These are phyloP conservation scores for Cetonia aurata DNA, from an alignment of 2,888 invertebrate species.

Conservation along the genomic window DNA sequence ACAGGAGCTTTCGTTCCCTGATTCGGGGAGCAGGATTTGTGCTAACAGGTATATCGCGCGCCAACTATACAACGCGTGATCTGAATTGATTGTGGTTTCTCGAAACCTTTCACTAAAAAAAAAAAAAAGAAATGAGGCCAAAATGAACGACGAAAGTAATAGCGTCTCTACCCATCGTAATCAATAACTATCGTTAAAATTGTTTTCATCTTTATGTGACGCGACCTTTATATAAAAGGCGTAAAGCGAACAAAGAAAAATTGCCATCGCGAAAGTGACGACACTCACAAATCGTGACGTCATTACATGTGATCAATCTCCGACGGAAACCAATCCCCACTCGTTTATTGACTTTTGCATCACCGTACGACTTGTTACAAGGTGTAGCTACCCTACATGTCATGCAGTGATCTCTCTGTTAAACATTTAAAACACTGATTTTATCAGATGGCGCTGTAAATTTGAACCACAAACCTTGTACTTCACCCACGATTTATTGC, in stretches of 20 bases:
- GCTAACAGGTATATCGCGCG: constrained; percentile 29
- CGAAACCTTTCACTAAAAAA: constrained; percentile 8
- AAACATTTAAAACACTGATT: neutral
- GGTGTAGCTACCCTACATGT: constrained; percentile 2
- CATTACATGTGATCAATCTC: constrained; percentile 51
- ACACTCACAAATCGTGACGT: constrained; percentile 51
- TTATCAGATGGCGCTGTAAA: too few relatives aligned
- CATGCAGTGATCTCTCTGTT: constrained; percentile 2
- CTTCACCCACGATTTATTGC: too few relatives aligned
- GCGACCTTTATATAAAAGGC: constrained; percentile 35
- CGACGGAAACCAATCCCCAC: constrained; percentile 47
- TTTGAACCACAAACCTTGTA: too few relatives aligned
- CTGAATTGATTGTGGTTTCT: constrained; percentile 38
- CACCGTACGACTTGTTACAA: constrained; percentile 29
- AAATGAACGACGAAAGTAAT: constrained; percentile 30
- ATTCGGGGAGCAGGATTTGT: constrained; percentile 16
- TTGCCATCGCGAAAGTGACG: constrained; percentile 45
- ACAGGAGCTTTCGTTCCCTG: constrained; percentile 15
- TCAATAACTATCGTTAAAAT: constrained; percentile 41
- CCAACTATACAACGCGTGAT: constrained; percentile 37
- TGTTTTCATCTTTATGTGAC: constrained; percentile 35
- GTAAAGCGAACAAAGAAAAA: constrained; percentile 45
- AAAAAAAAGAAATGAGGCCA: constrained; percentile 1
- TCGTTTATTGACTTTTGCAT: constrained; percentile 45
- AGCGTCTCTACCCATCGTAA: constrained; percentile 30